Base-by-base conservation (phyloP, 2,888 invertebrate species). In the Alviniconcha strummeri region DNA sequence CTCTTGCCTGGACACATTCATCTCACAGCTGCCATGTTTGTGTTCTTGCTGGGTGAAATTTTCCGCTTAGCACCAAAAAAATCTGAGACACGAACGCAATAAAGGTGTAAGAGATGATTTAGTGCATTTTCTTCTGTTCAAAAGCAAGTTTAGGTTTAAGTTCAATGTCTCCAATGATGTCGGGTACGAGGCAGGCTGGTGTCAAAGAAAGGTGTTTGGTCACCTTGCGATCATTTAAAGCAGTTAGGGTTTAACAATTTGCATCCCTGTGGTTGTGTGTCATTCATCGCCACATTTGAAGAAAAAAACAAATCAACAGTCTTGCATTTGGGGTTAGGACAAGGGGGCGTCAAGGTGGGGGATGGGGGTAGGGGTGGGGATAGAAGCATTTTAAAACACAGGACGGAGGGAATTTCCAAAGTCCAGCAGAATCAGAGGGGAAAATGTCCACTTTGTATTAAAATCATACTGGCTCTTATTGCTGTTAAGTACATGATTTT, bases 231-330 rank as follows among this genome's bases (percentile, higher is more conserved):
- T 78, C 78, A 78, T 64, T 52, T 57, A 60, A 78, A 78, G 60
- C 78, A 64, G 78, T 64, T 54, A 80, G 80, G 80, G 54, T 69
- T 79, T 52, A 80, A 80, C 69, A 80, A 80, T 52, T 80, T 80
- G 80, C 80, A 80, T 80, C 67, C 80, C 80, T 55, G 67, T 67
- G 67, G 67, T 80, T 80, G 80, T 69, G 80, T 80, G 71, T 71
- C 17, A 8, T 69, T 36, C 67, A 80, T 67, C 80, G 67, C 80
- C 67, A 52, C 54, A 69, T 11, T 54, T 8, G 52, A 77, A 56
- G 9, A 52, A 52, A 74, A 52, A 74, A 57, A 78, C 8, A 55
- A 11, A n/a, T 80, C 69, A 80, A 80, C 80, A 78, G 64, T 78
- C 19, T 78, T 78, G 78, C 78, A 78, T 78, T 60, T 60, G 36